Evolutionary conservation across 2,797 vertebrate species (phyloP).

Genomic region (Kryptopterus vitreolus): DNA sequence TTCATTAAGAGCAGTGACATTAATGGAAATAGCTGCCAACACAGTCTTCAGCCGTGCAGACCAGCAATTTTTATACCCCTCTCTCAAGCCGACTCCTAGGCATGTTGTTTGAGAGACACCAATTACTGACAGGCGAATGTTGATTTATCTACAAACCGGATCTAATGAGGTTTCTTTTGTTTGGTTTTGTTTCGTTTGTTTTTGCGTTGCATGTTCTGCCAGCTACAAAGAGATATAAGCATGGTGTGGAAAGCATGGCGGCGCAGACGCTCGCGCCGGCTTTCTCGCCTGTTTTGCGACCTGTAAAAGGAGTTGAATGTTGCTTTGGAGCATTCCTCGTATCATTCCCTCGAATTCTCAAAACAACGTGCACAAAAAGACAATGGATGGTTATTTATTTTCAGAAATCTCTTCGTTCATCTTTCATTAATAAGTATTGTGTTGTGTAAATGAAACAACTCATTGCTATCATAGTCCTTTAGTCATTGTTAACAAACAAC

Average conservation of each 20-base stretch:
- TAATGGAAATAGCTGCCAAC: constrained; percentile 68
- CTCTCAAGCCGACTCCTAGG: constrained; percentile 51
- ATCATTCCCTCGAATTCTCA: no score
- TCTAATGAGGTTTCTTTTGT: constrained; percentile 66
- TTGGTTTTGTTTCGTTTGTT: no score
- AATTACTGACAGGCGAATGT: constrained; percentile 55
- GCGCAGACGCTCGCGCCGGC: constrained; percentile 35
- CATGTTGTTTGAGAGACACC: constrained; percentile 64
- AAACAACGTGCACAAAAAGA: no score
- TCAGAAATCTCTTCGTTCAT: no score
- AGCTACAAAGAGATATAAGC: constrained; percentile 26
- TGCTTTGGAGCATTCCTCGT: neutral
- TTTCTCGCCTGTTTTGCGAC: no score
- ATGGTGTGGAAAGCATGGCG: neutral
- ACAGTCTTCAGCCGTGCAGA: constrained; percentile 58
- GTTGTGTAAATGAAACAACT: no score
- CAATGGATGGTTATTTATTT: no score
- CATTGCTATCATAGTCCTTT: no score
- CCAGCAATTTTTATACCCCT: constrained; percentile 59
- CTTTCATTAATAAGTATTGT: no score
- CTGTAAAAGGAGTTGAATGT: constrained; percentile 32
- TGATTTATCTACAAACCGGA: constrained; percentile 70
- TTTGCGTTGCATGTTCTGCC: constrained; percentile 52
- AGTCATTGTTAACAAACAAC: no score
- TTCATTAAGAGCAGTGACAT: constrained; percentile 60